These are phyloP conservation scores for Alsophila aescularia DNA, from an alignment of 2,888 invertebrate genomes.

Conservation along the genomic window DNA sequence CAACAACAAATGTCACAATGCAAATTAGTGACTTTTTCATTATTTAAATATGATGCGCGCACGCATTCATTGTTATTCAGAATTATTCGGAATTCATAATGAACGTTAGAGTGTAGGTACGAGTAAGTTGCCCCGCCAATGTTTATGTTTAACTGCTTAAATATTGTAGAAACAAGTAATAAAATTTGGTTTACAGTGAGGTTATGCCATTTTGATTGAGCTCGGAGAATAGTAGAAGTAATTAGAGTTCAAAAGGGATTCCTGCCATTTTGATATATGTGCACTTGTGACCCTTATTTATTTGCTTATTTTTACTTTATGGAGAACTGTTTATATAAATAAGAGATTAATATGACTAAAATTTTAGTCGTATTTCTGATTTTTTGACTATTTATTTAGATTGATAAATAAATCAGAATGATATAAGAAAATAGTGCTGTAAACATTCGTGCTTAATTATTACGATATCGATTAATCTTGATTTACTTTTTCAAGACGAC, in stretches of 20 bases:
- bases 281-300: too few species aligned
- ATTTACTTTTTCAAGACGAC: too few species aligned
- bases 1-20: conserved; percentile 59
- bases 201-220: conserved; percentile 9
- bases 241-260: not conserved
- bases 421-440: too few species aligned
- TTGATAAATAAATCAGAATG: too few species aligned
- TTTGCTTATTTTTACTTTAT: too few species aligned
- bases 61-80: conserved; percentile 59
- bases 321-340: too few species aligned
- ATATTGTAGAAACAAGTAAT: conserved; percentile 27
- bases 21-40: conserved; percentile 53
- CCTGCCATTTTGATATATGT: too few species aligned
- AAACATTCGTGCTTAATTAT: too few species aligned
- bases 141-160: conserved; percentile 39
- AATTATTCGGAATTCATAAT: conserved; percentile 36
- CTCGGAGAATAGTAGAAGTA: not conserved
- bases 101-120: conserved; percentile 47
- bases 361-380: too few species aligned
- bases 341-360: too few species aligned
- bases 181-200: conserved; percentile 17
- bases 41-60: conserved; percentile 55
- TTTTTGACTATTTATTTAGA: too few species aligned
- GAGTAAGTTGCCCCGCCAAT: conserved; percentile 47
- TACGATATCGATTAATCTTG: too few species aligned